Conservation (phyloP, 2,888 invertebrate genomes). For the Adela reaumurella region DNA sequence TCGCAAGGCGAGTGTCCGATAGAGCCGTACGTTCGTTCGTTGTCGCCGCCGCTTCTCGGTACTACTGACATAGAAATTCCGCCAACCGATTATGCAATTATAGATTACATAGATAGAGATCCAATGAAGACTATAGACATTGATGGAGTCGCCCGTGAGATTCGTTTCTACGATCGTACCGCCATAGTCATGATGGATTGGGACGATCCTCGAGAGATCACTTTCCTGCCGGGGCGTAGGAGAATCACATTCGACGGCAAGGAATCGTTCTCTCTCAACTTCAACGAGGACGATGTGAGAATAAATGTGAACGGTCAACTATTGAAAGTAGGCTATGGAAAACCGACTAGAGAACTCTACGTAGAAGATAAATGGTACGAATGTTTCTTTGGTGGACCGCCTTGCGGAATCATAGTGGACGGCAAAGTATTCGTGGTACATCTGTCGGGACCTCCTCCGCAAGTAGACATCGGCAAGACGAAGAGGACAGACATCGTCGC, state of each 20-base stretch:
- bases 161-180: constrained; percentile 81
- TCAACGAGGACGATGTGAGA: constrained; percentile 70
- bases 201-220: constrained; percentile 82
- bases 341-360: constrained; percentile 86
- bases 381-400: constrained; percentile 88
- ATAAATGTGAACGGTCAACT: constrained; percentile 69
- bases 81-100: constrained; percentile 30
- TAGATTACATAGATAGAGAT: constrained; percentile 55
- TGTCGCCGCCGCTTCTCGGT: constrained; percentile 37
- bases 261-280: constrained; percentile 60
- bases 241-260: constrained; percentile 74
- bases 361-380: constrained; percentile 89
- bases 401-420: constrained; percentile 75
- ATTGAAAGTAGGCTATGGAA: constrained; percentile 82
- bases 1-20: constrained; percentile 36
- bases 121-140: constrained; percentile 78
- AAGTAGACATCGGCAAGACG: constrained; percentile 82
- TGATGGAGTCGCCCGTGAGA: constrained; percentile 75
- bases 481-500: constrained; percentile 78
- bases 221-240: constrained; percentile 76
- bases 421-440: constrained; percentile 74
- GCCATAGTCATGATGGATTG: constrained; percentile 82
- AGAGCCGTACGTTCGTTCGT: constrained; percentile 28
- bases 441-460: constrained; percentile 88
- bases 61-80: constrained; percentile 33